Base-by-base conservation (phyloP, 2,797 vertebrate species). In the Furcifer pardalis region DNA sequence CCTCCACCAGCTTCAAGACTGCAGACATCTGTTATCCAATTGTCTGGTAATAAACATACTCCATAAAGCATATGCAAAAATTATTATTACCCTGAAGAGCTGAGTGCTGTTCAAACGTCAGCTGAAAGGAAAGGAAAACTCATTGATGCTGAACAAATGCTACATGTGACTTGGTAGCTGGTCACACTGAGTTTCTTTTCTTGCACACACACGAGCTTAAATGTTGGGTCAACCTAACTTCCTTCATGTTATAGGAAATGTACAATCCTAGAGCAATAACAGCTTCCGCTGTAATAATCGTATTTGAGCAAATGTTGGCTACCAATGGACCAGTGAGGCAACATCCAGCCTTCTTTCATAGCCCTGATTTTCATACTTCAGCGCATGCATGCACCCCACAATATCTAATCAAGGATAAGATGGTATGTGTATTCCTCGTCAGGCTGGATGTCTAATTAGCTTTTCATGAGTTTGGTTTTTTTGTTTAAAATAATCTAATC, bases 71-170 rank as follows among this genome's bases (percentile, higher is more conserved):
- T 93, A 92, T 90, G 93, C 89, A 95, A 89, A 89, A 94, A 93
- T 87, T 91, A 96, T 97, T 96, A 96, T 93, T 89, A 94, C 89
- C 89, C 86, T 52, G 75, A 92, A 94, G 93, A 94, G 90, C 89
- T 92, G 95, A 95, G 92, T 93, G 94, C 92, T 94, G 97, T 94
- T 94, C 95, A 97, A 97, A 97, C 95, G 96, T 94, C 96, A 97
- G 95, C 90, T 95, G 93, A 93, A 93, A 89, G 56, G 44, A 42
- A 10, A 56, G 66, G 10, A 80, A 83, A 77, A 77, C 30, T 77
- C 81, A 79, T 4, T 13, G 1, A 42, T 85, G 86, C 63, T 77
- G 75, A 91, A 86, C 63, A 89, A 84, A 92, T 5, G 73, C 74
- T 66, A 85, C 37, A 82, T 78, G 75, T 75, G 77, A 88, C 77